Base-by-base conservation (phyloP, 2,113 vertebrate species). In the Hemicordylus capensis region DNA sequence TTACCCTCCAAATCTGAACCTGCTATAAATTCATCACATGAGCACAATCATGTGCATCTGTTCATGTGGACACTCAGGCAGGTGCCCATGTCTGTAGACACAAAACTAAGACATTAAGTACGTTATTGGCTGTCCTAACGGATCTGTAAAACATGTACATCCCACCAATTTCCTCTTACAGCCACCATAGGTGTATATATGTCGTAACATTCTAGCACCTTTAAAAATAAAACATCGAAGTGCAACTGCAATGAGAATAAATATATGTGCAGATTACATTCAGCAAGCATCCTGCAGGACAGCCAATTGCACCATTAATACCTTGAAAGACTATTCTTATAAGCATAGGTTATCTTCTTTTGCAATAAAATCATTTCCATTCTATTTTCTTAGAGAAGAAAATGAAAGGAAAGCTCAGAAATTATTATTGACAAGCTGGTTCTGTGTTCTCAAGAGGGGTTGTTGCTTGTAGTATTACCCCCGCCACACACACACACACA, bases 281-380 rank as follows among this genome's bases (percentile, higher is more conserved):
- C 3, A 81, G 67, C 82, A 84, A 24, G 48, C 58, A 34, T 3
- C 1, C 22, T 84, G 74, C 34, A 81, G 70, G 26, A 31, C 73
- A 85, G 85, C 76, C 39, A 79, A 31, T 44, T n/a, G 80, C 66
- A 89, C 85, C 34, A 70, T 70, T 17, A 76, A 83, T 89, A 84
- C 51, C 80, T 69, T 2, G 0, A 66, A 44, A 44, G 70, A 54
- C 8, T 6, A 26, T 72, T 82, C 59, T 48, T 80, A 4, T 54
- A 86, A 87, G 17, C 46, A 51, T 86, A 42, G 48, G 15, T 80
- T 81, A 28, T 48, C 31, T 86, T 79, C 26, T 54, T 39, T 66
- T 12, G 31, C 91, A 84, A 84, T 78, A 3, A 64, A 84, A 34
- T 73, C 59, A 73, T 82, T 86, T 88, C 73, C 42, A 64, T 5